phyloP scores from a whole-genome alignment of 2,888 invertebrate genomes.

The Adelognathus sp. region DNA sequence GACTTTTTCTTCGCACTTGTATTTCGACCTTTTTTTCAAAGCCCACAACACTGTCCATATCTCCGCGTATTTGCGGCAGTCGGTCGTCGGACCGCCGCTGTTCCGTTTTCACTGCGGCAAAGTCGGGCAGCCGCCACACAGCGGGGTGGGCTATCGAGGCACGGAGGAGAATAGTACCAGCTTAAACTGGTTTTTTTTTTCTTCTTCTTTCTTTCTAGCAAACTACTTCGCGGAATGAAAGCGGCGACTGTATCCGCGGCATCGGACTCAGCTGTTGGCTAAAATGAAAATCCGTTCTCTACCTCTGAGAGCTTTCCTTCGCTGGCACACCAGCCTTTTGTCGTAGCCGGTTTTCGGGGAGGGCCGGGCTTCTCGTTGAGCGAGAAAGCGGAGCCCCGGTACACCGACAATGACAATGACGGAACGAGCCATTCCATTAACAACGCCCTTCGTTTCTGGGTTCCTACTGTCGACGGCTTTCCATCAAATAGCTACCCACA shows the following conservation, averaged over 20 bases:
- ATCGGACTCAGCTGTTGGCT: conserved; percentile 19
- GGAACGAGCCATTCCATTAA: conserved; percentile 64
- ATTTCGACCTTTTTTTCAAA: conserved; percentile 15
- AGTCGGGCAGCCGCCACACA: neutral
- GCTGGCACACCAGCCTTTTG: conserved; percentile 29
- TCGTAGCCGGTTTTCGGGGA: conserved; percentile 8
- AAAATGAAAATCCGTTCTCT: conserved; percentile 22
- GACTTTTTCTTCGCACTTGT: neutral
- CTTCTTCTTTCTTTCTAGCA: no score
- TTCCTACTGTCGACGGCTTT: conserved; percentile 27
- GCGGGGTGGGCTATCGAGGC: neutral
- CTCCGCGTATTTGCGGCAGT: conserved; percentile 20
- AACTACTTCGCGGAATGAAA: conserved; percentile 42
- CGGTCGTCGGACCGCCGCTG: neutral
- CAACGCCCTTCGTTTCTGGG: conserved; percentile 44
- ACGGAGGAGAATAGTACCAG: conserved; percentile 13
- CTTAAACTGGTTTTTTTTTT: conserved; percentile 38
- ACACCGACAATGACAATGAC: conserved; percentile 62
- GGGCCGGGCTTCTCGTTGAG: conserved; percentile 13
- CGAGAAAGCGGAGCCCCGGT: conserved; percentile 6
- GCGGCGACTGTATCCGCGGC: conserved; percentile 8
- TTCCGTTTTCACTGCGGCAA: conserved; percentile 14
- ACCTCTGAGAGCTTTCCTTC: conserved; percentile 16
- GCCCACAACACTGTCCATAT: neutral
- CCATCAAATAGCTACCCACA: conserved; percentile 6